phyloP scores from a whole-genome alignment of 2,113 vertebrate species.

The Patagioenas fasciata region DNA sequence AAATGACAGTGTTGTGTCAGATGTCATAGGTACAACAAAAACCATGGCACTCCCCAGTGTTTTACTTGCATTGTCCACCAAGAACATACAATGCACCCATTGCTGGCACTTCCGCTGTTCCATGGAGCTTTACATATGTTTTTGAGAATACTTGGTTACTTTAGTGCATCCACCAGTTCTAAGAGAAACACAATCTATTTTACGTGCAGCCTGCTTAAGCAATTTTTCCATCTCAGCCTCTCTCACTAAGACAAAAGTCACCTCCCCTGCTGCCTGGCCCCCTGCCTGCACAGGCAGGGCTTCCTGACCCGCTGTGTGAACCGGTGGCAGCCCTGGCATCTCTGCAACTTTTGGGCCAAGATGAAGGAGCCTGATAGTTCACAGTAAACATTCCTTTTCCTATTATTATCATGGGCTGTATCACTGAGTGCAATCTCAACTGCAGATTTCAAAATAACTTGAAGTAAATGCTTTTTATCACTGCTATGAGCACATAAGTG shows the following conservation, averaged over 20 bases:
- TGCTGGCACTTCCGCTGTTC: background rate
- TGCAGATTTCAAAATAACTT: constrained; percentile 17
- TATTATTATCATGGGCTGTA: background rate
- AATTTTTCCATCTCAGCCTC: constrained; percentile 34
- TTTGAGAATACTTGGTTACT: background rate
- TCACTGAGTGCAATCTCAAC: background rate
- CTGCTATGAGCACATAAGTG: background rate
- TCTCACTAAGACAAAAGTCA: constrained; percentile 53
- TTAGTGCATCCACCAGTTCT: background rate
- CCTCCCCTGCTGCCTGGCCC: constrained; percentile 54
- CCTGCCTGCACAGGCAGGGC: background rate
- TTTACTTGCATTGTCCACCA: background rate
- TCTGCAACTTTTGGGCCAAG: background rate
- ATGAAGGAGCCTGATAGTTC: background rate
- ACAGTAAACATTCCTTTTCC: constrained; percentile 47
- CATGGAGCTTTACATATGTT: background rate
- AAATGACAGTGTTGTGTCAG: background rate
- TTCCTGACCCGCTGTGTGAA: constrained; percentile 47
- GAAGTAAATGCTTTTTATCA: background rate
- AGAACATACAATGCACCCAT: background rate
- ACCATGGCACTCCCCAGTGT: accelerated
- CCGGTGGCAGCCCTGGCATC: background rate
- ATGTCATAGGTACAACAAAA: background rate
- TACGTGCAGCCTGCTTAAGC: background rate
- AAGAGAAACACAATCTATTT: background rate